A percentile compares a stretch with the other conserved stretches of the same genome.
Evolutionary conservation across 92 coral and sea anemone genomes (phyloP).

Genomic region (Pocillopora grandis): DNA sequence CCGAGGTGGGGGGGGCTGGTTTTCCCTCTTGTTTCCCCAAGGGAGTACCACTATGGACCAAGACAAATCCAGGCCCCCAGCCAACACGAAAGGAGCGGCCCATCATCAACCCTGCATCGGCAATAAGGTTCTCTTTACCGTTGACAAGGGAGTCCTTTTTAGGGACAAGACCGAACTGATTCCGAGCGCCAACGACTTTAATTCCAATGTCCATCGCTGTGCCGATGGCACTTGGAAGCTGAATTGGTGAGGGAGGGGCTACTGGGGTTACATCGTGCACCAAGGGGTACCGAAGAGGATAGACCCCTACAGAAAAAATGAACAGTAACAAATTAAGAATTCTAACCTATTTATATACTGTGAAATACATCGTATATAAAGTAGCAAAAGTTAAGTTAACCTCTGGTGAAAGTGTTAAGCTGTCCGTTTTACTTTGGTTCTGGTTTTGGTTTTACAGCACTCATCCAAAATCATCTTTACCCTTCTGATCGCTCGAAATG

Average conservation of each 20-base stretch:
- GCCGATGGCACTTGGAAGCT: conserved; percentile 92
- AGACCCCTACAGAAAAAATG: conserved; percentile 38
- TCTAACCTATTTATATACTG: neutral
- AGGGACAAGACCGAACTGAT: conserved; percentile 84
- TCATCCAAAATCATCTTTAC: no score
- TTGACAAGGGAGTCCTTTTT: conserved; percentile 74
- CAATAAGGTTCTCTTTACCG: conserved; percentile 75
- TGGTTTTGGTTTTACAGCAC: no score
- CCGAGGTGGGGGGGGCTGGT: conserved; percentile 36
- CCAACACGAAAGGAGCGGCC: conserved; percentile 99
- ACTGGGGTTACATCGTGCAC: conserved; percentile 46
- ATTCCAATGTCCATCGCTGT: conserved; percentile 89
- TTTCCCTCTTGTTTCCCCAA: conserved; percentile 47
- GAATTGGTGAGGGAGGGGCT: conserved; percentile 75
- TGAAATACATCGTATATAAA: no score
- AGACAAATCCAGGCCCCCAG: conserved; percentile 94
- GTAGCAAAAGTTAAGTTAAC: no score
- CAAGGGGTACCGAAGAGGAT: conserved; percentile 56
- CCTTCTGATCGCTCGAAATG: no score
- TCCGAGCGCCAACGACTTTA: conserved; percentile 86
- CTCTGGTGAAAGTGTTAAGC: no score
- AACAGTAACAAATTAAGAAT: neutral
- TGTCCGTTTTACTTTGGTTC: no score
- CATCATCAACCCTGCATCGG: conserved; percentile 91
- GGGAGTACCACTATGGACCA: conserved; percentile 78